Conservation (phyloP, 2,113 vertebrate genomes). For the Tachycineta bicolor region DNA sequence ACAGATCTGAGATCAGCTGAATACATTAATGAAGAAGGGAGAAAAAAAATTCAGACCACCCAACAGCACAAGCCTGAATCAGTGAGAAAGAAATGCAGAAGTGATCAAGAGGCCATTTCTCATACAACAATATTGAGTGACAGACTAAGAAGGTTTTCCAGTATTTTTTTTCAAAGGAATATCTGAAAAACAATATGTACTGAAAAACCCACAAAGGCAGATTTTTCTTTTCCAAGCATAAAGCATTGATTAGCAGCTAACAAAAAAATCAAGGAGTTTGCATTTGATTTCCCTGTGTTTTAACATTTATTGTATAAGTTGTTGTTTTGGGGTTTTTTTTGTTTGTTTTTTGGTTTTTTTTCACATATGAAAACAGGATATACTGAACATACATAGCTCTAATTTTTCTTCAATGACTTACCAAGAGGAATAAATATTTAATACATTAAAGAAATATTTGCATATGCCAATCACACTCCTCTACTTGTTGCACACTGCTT, state of each 20-base stretch:
- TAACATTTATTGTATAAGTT: not conserved
- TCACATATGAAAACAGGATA: not conserved
- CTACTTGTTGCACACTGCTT: not conserved
- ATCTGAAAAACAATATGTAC: not conserved
- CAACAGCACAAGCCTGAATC: not conserved
- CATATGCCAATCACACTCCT: constrained; percentile 6
- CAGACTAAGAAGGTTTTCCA: not conserved
- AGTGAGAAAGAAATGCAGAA: not conserved
- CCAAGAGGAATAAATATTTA: not conserved
- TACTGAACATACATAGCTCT: not conserved
- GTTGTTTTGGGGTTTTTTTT: not conserved
- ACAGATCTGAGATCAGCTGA: not conserved
- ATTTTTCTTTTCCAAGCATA: not conserved
- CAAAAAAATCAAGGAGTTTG: not conserved
- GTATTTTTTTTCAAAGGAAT: not conserved
- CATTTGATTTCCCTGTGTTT: not conserved
- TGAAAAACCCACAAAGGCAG: not conserved
- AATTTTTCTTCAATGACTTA: not conserved
- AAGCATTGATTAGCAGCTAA: not conserved
- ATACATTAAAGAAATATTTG: not conserved
- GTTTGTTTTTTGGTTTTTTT: not conserved
- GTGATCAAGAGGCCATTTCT: not conserved
- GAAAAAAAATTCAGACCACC: not conserved
- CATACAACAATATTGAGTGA: not conserved
- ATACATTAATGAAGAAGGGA: not conserved